phyloP scores from a whole-genome alignment of 2,888 invertebrate species.

The Andrena dorsata region DNA sequence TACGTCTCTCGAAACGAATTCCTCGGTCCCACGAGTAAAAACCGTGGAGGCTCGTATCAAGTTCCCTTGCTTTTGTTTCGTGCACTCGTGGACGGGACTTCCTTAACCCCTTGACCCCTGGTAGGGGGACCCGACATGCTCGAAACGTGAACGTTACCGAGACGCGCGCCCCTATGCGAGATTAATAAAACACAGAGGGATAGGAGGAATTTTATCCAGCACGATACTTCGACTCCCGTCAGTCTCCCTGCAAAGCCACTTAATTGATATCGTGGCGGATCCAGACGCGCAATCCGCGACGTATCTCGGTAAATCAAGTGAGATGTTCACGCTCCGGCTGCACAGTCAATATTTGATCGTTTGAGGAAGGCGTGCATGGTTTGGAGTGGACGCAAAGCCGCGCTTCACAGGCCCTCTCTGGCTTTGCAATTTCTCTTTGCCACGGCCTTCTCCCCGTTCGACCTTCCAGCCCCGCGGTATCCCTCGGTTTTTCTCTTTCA shows the following conservation, averaged over 20 bases:
- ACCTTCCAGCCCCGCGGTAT: slow-evolving; percentile 25
- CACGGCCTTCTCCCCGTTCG: slow-evolving; percentile 13
- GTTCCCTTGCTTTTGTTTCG: slow-evolving; percentile 1
- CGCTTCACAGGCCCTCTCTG: not conserved
- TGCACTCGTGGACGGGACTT: not conserved
- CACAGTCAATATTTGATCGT: slow-evolving; percentile 16
- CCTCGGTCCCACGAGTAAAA: not conserved
- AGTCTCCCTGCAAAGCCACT: not conserved
- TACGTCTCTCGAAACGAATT: not conserved
- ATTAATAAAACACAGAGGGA: not conserved
- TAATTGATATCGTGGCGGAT: not conserved
- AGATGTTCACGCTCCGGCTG: not conserved
- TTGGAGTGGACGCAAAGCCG: not conserved
- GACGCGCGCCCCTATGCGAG: not conserved
- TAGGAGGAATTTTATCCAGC: not conserved
- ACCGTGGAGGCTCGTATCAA: not conserved
- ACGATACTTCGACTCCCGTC: not conserved
- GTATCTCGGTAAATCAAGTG: slow-evolving; percentile 9
- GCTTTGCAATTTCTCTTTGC: slow-evolving; percentile 39
- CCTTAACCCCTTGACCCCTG: slow-evolving; percentile 1
- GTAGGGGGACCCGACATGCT: not conserved
- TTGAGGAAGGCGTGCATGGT: not conserved
- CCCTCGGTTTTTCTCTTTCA: slow-evolving; percentile 44
- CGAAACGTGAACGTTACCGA: not conserved
- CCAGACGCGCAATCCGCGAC: not conserved